phyloP scores from a whole-genome alignment of 53 echinoderm and acorn worm genomes.

The Temnopleurus reevesii region DNA sequence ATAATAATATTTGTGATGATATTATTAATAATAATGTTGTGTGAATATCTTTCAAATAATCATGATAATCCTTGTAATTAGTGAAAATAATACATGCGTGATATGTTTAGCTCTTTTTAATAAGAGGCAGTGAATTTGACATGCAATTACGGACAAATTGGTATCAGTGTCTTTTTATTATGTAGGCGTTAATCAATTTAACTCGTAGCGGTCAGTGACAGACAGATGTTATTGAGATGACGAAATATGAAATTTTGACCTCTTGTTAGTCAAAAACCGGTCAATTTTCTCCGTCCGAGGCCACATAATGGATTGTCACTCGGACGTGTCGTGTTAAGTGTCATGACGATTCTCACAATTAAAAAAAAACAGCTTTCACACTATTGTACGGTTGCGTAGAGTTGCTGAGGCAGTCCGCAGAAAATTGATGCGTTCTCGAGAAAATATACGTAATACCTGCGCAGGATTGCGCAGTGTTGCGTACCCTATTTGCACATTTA shows the following conservation, averaged over 20 bases:
- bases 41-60: too few species aligned
- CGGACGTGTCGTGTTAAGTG: too few species aligned
- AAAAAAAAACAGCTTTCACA: too few species aligned
- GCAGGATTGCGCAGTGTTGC: not conserved
- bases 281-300: not conserved
- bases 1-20: too few species aligned
- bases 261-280: not conserved
- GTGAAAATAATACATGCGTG: not conserved
- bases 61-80: not conserved
- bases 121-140: not conserved
- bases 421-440: too few species aligned
- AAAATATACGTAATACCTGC: not conserved
- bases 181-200: not conserved
- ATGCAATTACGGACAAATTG: not conserved
- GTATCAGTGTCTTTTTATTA: not conserved
- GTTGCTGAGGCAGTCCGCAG: too few species aligned
- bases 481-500: too few species aligned
- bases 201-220: not conserved
- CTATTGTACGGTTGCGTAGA: too few species aligned
- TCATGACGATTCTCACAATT: too few species aligned
- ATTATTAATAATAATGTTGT: too few species aligned
- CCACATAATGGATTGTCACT: too few species aligned
- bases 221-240: not conserved
- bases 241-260: conserved; percentile 12
- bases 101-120: not conserved